Evolutionary conservation across 2,113 vertebrate species (phyloP).

Genomic region (Bambusicola thoracicus): DNA sequence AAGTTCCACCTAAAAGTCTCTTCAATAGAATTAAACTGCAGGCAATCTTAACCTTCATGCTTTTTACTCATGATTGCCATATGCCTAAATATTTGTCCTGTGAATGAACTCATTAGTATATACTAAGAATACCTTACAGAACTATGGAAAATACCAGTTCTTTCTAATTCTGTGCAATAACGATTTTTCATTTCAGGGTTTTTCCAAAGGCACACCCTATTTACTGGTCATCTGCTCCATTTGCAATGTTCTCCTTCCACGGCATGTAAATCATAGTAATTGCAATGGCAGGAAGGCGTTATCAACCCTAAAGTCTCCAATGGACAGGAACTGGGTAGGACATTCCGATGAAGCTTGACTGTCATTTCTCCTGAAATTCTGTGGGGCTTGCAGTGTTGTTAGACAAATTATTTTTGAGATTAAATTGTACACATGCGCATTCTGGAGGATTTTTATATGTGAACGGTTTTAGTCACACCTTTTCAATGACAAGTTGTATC

Average conservation of each 20-base stretch:
- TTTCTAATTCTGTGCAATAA: not conserved
- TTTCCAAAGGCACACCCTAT: slow-evolving; percentile 3
- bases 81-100: not conserved
- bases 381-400: not conserved
- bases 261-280: not conserved
- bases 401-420: not conserved
- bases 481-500: not conserved
- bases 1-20: not conserved
- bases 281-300: not conserved
- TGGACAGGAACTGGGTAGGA: not conserved
- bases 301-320: not conserved
- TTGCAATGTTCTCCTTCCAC: not conserved
- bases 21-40: not conserved
- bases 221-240: not conserved
- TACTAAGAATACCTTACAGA: not conserved
- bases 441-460: not conserved
- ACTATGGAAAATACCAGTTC: not conserved
- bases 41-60: accelerated
- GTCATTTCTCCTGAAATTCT: not conserved
- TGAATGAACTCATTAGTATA: not conserved
- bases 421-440: not conserved
- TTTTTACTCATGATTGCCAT: not conserved
- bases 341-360: not conserved
- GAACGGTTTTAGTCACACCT: not conserved
- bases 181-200: not conserved